Evolutionary conservation across 2,113 vertebrate genomes (phyloP).

Genomic region (Caretta caretta): DNA sequence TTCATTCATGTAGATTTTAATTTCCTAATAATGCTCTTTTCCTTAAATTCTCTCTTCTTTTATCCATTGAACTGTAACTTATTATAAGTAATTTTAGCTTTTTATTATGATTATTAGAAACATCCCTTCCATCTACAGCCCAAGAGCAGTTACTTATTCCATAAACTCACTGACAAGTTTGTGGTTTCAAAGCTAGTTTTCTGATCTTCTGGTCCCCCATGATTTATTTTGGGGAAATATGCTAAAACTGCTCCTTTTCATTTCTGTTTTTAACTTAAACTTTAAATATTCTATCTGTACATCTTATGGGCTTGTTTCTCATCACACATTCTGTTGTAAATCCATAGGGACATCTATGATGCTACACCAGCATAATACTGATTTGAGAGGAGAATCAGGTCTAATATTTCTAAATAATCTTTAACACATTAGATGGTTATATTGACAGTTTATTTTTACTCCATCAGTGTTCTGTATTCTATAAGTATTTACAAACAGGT

Average conservation of each 20-base stretch:
- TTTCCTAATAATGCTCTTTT: not conserved
- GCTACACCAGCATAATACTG: not conserved
- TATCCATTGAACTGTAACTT: not conserved
- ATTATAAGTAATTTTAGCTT: not conserved
- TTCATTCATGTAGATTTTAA: not conserved
- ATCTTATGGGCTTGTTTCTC: not conserved
- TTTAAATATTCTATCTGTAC: not conserved
- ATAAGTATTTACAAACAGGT: not conserved
- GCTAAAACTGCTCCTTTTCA: not conserved
- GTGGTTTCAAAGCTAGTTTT: not conserved
- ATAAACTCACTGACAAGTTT: not conserved
- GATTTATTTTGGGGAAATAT: not conserved
- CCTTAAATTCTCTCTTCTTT: not conserved
- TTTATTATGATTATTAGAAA: not conserved
- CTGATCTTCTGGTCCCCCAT: not conserved
- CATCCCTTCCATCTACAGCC: not conserved
- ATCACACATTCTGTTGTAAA: not conserved
- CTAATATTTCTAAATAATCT: not conserved
- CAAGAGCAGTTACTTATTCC: not conserved
- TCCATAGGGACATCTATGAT: not conserved
- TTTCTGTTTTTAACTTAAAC: not conserved
- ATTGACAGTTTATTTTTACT: not conserved
- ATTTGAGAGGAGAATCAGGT: not conserved
- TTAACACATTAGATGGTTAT: not conserved
- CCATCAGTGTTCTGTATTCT: not conserved